phyloP scores from a whole-genome alignment of 1,140 invertebrate species.

The Drosophila chauvacae region DNA sequence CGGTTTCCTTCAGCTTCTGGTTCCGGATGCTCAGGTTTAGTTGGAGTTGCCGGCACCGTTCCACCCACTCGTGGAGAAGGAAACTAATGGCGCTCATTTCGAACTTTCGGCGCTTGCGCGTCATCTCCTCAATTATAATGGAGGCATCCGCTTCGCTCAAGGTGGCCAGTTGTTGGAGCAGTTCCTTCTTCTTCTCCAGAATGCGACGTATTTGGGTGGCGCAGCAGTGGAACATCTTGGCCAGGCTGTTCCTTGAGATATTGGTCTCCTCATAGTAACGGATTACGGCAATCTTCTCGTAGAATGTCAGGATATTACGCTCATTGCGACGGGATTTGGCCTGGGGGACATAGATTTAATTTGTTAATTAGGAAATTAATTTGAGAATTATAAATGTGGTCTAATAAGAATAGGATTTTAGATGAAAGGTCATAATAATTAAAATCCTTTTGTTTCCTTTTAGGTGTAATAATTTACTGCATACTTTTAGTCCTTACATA shows the following conservation, averaged over 20 bases:
- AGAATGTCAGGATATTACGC: slow-evolving; percentile 81
- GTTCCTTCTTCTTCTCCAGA: slow-evolving; percentile 73
- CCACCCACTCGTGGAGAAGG: slow-evolving; percentile 76
- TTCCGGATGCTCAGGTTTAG: slow-evolving; percentile 63
- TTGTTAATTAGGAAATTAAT: not conserved
- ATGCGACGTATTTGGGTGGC: slow-evolving; percentile 82
- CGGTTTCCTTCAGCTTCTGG: slow-evolving; percentile 75
- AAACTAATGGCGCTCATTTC: slow-evolving; percentile 83
- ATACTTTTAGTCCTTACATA: not conserved
- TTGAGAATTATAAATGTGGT: not conserved
- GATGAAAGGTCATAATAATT: no score
- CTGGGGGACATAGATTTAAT: slow-evolving; percentile 4
- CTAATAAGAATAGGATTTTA: no score
- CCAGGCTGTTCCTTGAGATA: slow-evolving; percentile 75
- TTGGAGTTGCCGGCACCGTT: slow-evolving; percentile 64
- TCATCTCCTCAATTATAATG: slow-evolving; percentile 80
- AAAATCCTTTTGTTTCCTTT: not conserved
- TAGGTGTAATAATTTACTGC: not conserved
- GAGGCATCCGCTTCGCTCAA: slow-evolving; percentile 77
- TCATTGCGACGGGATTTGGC: slow-evolving; percentile 75
- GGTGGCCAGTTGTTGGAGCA: slow-evolving; percentile 73
- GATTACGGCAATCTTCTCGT: slow-evolving; percentile 81
- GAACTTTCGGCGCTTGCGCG: slow-evolving; percentile 78
- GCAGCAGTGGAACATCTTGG: slow-evolving; percentile 81
- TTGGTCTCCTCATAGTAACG: slow-evolving; percentile 81